phyloP scores from a whole-genome alignment of 2,888 invertebrate species.

The Temnothorax ravouxi region DNA sequence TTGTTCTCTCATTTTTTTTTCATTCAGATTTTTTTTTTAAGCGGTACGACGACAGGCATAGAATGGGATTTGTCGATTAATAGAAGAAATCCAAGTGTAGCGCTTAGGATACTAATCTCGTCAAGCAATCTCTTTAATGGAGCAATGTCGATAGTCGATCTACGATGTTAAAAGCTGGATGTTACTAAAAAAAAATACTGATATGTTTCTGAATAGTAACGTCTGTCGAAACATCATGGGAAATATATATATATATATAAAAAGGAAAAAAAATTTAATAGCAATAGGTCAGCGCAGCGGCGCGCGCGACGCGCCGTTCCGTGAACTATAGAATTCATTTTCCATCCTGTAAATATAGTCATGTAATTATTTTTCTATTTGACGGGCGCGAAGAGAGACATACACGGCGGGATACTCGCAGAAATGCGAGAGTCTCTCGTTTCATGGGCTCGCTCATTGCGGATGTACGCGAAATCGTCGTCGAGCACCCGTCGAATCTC shows the following conservation, averaged over 20 bases:
- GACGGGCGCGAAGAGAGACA: constrained; percentile 65
- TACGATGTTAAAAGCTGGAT: constrained; percentile 67
- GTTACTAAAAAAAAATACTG: constrained; percentile 66
- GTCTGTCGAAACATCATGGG: constrained; percentile 65
- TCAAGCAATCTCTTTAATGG: constrained; percentile 70
- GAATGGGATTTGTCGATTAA: constrained; percentile 53
- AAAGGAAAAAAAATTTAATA: constrained; percentile 61
- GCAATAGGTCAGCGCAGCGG: constrained; percentile 69
- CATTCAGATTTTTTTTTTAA: neutral
- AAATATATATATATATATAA: neutral
- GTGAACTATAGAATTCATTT: constrained; percentile 74
- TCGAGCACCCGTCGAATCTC: constrained; percentile 73
- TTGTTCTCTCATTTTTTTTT: constrained; percentile 10
- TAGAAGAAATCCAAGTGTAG: constrained; percentile 67
- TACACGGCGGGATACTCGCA: neutral
- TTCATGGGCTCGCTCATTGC: constrained; percentile 1
- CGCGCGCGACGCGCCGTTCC: constrained; percentile 47
- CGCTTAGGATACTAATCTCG: constrained; percentile 69
- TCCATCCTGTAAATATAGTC: constrained; percentile 84
- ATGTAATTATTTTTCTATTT: constrained; percentile 85
- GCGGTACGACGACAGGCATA: constrained; percentile 24
- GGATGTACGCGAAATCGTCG: constrained; percentile 47
- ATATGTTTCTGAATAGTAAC: constrained; percentile 67
- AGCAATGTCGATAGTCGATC: constrained; percentile 69
- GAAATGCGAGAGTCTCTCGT: constrained; percentile 4